Base-by-base conservation (phyloP, 1,140 invertebrate genomes). In the Tachypleus tridentatus region DNA sequence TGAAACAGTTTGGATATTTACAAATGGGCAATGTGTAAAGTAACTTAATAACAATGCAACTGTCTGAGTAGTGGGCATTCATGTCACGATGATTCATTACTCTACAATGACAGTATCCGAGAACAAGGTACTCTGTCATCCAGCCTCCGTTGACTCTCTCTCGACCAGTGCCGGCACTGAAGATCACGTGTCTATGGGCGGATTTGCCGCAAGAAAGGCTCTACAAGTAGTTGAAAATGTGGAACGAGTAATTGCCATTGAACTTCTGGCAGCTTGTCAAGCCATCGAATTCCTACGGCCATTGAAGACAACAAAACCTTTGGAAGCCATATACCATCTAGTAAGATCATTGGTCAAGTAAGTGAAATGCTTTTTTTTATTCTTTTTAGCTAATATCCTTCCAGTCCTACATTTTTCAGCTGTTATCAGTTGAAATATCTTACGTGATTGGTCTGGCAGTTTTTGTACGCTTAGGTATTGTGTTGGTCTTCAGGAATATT, bases 171-270 rank as follows among this genome's bases (percentile, higher is more conserved):
- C 85, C 10, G 85, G 84, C 49, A 85, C 85, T n/a, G 86, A 88
- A 76, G 86, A 88, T 76, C 86, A 88, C 73, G 86, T 88, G 51
- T 84, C 83, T 0, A 88, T 88, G 86, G 86, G 87, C 50, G 86
- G 85, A 5, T 88, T 85, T 74, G 76, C 86, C 0, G 86, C 86
- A 0, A 74, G 87, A 61, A 88, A 88, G 76, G 81, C 82, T 50
- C 75, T 85, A 4, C 77, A 74, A 64, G 80, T 86, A n/a, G 80
- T 86, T 6, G 82, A 85, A 72, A 84, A 86, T 73, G 84, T 86
- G 1, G 85, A 86, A 73, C 76, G 78, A 64, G 86, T 88, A 1
- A 80, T 88, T 60, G 85, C 85, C 4, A 87, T 88, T 69, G 86
- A 88, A 74, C 73, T 88, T 48, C 69, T 88, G 47, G 81, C 83